A percentile compares a stretch with the other conserved stretches of the same genome.
Conservation (phyloP, 2,797 vertebrate species). For the Catamblyrhynchus diadema region DNA sequence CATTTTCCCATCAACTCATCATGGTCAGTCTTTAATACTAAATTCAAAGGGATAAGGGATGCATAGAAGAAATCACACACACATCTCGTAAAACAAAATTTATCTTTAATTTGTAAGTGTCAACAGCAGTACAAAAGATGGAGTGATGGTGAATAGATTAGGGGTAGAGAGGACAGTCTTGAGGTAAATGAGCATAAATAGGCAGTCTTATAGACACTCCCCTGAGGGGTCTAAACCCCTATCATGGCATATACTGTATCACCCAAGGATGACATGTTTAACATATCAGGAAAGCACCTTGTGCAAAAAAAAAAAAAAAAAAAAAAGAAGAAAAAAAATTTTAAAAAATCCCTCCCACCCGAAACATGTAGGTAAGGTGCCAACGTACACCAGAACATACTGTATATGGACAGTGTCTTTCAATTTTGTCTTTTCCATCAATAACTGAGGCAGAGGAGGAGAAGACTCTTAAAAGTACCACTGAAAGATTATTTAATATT, state of each 20-base stretch:
- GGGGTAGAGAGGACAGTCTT: slow-evolving; percentile 98
- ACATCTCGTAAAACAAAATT: slow-evolving; percentile 96
- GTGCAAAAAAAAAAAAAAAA: slow-evolving; percentile 76
- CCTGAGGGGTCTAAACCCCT: slow-evolving; percentile 77
- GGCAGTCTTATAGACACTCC: slow-evolving; percentile 88
- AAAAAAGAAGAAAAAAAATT: neutral
- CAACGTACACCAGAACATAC: slow-evolving; percentile 81
- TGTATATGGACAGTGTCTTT: slow-evolving; percentile 80
- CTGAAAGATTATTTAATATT: slow-evolving; percentile 91
- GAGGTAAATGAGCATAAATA: slow-evolving; percentile 99
- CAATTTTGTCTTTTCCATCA: slow-evolving; percentile 84
- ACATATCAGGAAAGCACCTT: slow-evolving; percentile 91
- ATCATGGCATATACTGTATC: slow-evolving; percentile 86
- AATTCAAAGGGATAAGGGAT: neutral
- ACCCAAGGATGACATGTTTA: slow-evolving; percentile 88
- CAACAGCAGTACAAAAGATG: slow-evolving; percentile 99
- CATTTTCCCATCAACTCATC: neutral
- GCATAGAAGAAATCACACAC: slow-evolving; percentile 68
- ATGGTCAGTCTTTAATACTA: neutral
- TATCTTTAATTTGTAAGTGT: slow-evolving; percentile 99
- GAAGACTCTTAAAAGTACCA: slow-evolving; percentile 89
- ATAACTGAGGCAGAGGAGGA: slow-evolving; percentile 90
- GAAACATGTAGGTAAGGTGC: slow-evolving; percentile 86
- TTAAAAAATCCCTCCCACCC: slow-evolving; percentile 19
- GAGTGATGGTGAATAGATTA: slow-evolving; percentile 98